Base-by-base conservation (phyloP, 2,113 vertebrate species). In the Climacteris rufus region DNA sequence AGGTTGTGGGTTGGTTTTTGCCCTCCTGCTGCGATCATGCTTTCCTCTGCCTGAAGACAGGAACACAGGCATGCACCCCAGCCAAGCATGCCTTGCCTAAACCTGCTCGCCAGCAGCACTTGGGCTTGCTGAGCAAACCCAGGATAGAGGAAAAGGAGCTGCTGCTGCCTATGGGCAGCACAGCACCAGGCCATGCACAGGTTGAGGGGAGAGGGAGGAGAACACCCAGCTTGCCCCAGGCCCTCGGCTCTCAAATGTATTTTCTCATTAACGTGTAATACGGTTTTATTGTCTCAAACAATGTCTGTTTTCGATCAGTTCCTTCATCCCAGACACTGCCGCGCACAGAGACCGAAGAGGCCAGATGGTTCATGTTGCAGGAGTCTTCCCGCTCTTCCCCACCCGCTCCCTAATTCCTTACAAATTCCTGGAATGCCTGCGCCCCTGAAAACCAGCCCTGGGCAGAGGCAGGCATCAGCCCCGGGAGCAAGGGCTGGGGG, bases 351-450 rank as follows among this genome's bases (percentile, higher is more conserved):
- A 95, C 91, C 17, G 4, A 79, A 88, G 76, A 86, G 93, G 93
- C 95, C 98, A 98, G 98, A 98, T 98, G 98, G 97, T 98, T 98
- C 85, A 30, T 97, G 98, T 98, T 98, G 97, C 96, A 97, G 94
- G 94, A 97, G 95, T 84, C 90, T 96, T 95, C 87, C 84, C 50
- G 86, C 93, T 95, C 97, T 91, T 94, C 82, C 81, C 68, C 3
- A 10, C 89, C 93, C 81, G 56, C 91, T 85, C 92, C 94, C 77
- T 96, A 97, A 96, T 97, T 98, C 97, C 96, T 97, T 66, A 96
- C 96, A 95, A 98, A 98, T 98, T 98, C 97, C 96, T 97, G 94
- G 96, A 97, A 98, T 98, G 97, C 97, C 96, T 97, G 94, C 33
- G 14, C 96, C 97, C 96, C 96, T 24, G 33, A 96, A 97, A 98